Evolutionary conservation across 2,797 vertebrate genomes (phyloP), one percentile per base, ranked within the genome.

Genomic region (Cynopterus sphinx): DNA sequence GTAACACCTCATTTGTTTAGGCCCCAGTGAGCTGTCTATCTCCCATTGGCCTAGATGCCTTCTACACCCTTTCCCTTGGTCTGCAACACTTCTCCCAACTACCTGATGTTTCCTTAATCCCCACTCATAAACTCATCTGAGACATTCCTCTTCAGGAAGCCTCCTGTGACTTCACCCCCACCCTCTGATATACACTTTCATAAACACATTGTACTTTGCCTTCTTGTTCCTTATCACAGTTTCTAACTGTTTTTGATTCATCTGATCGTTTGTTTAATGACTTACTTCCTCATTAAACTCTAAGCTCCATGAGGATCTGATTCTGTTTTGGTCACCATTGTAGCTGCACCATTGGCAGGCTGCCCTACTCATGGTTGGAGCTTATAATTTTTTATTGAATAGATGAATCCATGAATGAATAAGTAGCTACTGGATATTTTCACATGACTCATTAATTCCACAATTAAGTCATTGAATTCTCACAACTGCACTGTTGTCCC

Each of bases 371-470:
- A 33, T 31, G 5, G 31, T 67, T 3, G 6, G 11, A 77, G 28
- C 71, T 79, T 74, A 57, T 78, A 63, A 28, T 71, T 91, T 77
- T 94, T 95, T 91, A 74, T n/a, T 90, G 73, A 82, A 63, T 85
- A 78, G n/a, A 82, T 85, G 43, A 90, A 88, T 91, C 57, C 39
- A 89, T 91, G 74, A 96, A 82, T 61, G 78, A 93, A 95, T 77
- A 89, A 89, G 57, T 28, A 63, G 49, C 71, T 82, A 77, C 28
- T 3, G 55, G 77, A 26, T 65, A 88, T 51, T 81, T 96, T 84
- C 26, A 73, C 55, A 78, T 33, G 41, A 77, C 65, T 95, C 53
- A 93, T 46, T 96, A 43, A 75, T 73, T 83, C 49, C 51, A 63
- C 49, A 78, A 51, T 75, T 89, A 95, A 92, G 31, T 93, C 82